Conservation (phyloP, 2,888 invertebrate genomes). For the Linyphia triangularis region DNA sequence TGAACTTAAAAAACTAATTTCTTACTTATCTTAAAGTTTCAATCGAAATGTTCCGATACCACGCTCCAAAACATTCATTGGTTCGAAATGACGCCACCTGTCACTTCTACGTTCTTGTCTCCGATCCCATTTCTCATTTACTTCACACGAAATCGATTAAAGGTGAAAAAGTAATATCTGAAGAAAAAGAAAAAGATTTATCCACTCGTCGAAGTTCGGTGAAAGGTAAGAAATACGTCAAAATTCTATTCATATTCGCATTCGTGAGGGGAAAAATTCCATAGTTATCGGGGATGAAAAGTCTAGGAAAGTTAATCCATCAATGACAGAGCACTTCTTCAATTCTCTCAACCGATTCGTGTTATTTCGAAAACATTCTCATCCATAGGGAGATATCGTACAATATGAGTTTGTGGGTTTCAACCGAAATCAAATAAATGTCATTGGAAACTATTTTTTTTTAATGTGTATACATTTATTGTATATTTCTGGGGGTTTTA, state of each 20-base stretch:
- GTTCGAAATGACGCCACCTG: neutral
- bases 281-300: neutral
- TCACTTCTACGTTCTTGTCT: neutral
- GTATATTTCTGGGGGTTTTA: too few species aligned
- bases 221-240: constrained; percentile 21
- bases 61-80: neutral
- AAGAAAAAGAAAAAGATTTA: neutral
- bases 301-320: neutral
- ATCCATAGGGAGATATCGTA: neutral
- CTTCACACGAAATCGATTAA: neutral
- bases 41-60: neutral
- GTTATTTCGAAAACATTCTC: neutral
- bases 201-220: neutral
- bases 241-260: constrained; percentile 5
- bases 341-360: neutral
- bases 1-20: neutral
- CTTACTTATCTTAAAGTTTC: neutral
- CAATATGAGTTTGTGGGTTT: too few species aligned
- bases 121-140: too few species aligned
- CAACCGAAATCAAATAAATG: too few species aligned
- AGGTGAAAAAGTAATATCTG: neutral
- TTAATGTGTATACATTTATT: too few species aligned
- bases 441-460: too few species aligned
- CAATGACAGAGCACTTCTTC: neutral
- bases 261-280: constrained; percentile 4